Conservation (phyloP, 2,797 vertebrate species). For the Leptatherina wallacei region DNA sequence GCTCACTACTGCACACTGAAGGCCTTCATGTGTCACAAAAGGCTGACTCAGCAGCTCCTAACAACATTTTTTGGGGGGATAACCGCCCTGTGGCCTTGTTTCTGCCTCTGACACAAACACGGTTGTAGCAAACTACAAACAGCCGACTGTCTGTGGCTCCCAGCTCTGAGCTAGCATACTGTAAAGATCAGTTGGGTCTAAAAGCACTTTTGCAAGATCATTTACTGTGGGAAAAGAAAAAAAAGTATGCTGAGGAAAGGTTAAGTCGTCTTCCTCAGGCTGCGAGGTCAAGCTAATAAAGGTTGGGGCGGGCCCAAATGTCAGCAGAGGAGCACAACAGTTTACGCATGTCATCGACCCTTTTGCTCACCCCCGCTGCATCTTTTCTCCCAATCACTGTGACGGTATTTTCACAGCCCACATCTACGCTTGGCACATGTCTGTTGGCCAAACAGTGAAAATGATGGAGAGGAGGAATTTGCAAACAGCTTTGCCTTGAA, state of each 20-base stretch:
- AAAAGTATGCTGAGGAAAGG: neutral
- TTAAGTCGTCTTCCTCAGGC: slow-evolving; percentile 28
- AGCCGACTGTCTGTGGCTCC: neutral
- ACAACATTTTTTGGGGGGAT: slow-evolving; percentile 1
- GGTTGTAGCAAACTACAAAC: neutral
- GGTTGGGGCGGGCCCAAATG: slow-evolving; percentile 6
- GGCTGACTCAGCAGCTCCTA: slow-evolving; percentile 27
- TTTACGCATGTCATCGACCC: neutral
- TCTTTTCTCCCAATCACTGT: slow-evolving; percentile 6
- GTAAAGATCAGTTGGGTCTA: neutral
- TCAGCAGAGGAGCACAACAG: slow-evolving; percentile 25
- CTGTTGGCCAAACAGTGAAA: slow-evolving; percentile 32
- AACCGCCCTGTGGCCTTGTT: slow-evolving; percentile 9
- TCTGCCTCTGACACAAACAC: slow-evolving; percentile 4
- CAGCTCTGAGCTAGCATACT: neutral
- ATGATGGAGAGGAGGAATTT: slow-evolving; percentile 9
- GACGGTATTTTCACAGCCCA: slow-evolving; percentile 47
- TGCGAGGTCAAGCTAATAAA: slow-evolving; percentile 8
- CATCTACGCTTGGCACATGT: slow-evolving; percentile 44
- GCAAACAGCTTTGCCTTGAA: slow-evolving; percentile 24
- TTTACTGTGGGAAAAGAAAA: neutral
- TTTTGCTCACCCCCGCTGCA: neutral
- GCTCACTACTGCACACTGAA: neutral
- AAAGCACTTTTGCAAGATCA: neutral
- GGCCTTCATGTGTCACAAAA: slow-evolving; percentile 1